Percentiles rank a stretch among this genome's conserved stretches.
Evolutionary conservation across 2,113 vertebrate genomes (phyloP).

Genomic region (Mustela lutreola): DNA sequence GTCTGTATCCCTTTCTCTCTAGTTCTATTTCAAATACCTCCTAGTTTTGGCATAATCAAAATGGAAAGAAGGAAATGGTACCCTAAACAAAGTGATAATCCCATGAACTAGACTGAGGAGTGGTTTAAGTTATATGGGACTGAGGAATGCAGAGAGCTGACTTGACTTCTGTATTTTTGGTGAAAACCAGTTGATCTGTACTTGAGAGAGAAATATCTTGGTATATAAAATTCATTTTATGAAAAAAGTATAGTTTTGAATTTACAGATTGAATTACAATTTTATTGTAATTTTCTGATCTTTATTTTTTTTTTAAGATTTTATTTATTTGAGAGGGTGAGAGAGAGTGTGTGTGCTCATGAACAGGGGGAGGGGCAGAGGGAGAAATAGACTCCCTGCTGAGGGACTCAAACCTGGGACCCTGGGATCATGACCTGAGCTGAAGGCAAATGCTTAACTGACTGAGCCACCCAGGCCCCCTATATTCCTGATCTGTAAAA

Average conservation of each 20-base stretch:
- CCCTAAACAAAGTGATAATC: not conserved
- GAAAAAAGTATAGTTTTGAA: slow-evolving; percentile 20
- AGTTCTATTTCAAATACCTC: not conserved
- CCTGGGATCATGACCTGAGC: not conserved
- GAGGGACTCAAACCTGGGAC: too few species aligned
- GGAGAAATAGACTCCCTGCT: too few species aligned
- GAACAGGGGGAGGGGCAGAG: not conserved
- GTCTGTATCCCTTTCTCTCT: not conserved
- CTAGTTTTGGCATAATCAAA: not conserved
- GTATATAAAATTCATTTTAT: not conserved
- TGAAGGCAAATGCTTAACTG: not conserved
- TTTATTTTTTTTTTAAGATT: not conserved
- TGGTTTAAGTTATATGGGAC: not conserved
- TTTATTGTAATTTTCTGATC: not conserved
- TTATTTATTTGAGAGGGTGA: not conserved
- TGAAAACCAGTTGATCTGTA: not conserved
- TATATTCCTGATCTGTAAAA: not conserved
- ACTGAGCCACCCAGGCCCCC: not conserved
- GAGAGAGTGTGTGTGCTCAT: too few species aligned
- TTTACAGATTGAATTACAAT: slow-evolving; percentile 40
- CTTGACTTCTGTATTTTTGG: not conserved
- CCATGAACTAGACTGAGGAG: not conserved
- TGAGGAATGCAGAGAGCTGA: not conserved
- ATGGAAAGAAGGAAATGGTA: not conserved
- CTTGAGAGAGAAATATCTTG: not conserved